Conservation (phyloP, 1,140 invertebrate species). For the Teleopsis dalmanni region DNA sequence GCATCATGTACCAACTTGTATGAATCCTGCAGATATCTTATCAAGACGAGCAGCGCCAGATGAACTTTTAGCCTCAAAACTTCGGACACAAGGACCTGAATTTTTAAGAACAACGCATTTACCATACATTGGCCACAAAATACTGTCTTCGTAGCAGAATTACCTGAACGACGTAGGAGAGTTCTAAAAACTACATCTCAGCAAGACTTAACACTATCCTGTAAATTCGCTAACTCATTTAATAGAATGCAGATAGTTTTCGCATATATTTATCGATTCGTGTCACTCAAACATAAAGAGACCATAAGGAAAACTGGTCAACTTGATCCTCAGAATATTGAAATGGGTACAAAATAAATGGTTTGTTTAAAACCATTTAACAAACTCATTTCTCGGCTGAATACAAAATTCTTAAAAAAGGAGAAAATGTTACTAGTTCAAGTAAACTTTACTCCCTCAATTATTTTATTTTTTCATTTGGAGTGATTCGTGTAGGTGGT, state of each 20-base stretch:
- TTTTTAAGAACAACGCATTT: constrained; percentile 7
- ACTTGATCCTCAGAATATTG: too few species aligned
- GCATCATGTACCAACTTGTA: constrained; percentile 26
- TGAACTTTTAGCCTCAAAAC: constrained; percentile 17
- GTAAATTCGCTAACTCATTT: constrained; percentile 8
- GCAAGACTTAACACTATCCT: neutral
- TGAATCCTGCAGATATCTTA: constrained; percentile 36
- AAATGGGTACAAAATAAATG: constrained; percentile 2
- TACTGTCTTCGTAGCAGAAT: constrained; percentile 1
- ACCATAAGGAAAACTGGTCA: too few species aligned
- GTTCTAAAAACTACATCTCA: neutral
- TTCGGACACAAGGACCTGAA: constrained; percentile 39
- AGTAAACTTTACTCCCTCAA: constrained; percentile 9
- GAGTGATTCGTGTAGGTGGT: constrained; percentile 23
- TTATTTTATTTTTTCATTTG: constrained; percentile 19
- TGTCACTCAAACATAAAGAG: neutral
- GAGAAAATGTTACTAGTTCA: neutral
- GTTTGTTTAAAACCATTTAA: constrained; percentile 6
- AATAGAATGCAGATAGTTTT: constrained; percentile 5
- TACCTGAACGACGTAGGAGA: constrained; percentile 13
- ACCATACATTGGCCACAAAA: neutral
- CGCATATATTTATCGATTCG: constrained; percentile 4
- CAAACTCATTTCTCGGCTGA: constrained; percentile 7
- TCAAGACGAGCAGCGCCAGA: constrained; percentile 22
- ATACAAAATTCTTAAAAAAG: neutral